Evolutionary conservation across 2,797 vertebrate species (phyloP).

Genomic region (Chelmon rostratus): DNA sequence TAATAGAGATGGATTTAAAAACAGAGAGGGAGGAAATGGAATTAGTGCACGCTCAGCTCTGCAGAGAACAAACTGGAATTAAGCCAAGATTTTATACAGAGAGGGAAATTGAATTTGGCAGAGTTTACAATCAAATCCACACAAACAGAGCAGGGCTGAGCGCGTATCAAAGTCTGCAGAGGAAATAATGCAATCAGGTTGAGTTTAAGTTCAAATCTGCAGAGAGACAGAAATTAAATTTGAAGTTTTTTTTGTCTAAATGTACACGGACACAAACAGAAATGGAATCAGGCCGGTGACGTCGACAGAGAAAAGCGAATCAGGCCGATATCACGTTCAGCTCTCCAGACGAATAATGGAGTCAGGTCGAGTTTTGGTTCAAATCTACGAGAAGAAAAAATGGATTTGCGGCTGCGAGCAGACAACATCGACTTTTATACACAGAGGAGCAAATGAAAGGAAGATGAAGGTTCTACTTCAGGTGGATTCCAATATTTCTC

Average conservation of each 20-base stretch:
- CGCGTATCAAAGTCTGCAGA: conserved; percentile 14
- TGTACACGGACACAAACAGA: conserved; percentile 12
- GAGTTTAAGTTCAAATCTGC: conserved; percentile 27
- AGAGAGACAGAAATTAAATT: conserved; percentile 33
- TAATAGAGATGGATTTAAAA: conserved; percentile 25
- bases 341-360: conserved; percentile 11
- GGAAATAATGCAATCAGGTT: conserved; percentile 21
- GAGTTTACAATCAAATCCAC: conserved; percentile 39
- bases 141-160: background rate
- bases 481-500: conserved; percentile 13
- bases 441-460: background rate
- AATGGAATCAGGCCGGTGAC: conserved; percentile 24
- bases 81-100: conserved; percentile 3
- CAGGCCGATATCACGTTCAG: conserved; percentile 23
- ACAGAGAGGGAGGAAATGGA: conserved; percentile 33
- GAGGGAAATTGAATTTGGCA: conserved; percentile 44
- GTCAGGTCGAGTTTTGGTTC: conserved; percentile 32
- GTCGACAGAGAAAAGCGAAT: conserved; percentile 40
- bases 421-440: conserved; percentile 8
- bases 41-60: conserved; percentile 11
- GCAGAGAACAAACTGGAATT: conserved; percentile 22
- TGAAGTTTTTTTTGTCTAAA: conserved; percentile 10
- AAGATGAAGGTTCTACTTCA: conserved; percentile 8
- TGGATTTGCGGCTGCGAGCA: conserved; percentile 11
- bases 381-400: conserved; percentile 18